Conservation (phyloP, 1,140 invertebrate genomes). For the Zaprionus gabonicus region DNA sequence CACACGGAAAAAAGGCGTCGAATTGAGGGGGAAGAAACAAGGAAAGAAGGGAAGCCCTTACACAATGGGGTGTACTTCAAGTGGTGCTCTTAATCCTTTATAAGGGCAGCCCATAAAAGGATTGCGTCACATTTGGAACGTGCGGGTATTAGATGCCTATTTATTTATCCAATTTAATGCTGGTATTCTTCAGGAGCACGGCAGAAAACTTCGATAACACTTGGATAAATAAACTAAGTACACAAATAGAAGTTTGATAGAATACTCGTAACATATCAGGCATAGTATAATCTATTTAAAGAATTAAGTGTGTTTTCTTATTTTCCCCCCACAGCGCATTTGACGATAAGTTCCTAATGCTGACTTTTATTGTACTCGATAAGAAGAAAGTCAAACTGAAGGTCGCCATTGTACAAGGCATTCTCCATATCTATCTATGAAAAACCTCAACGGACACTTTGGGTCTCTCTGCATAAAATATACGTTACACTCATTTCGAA, state of each 20-base stretch:
- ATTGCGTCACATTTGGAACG: conserved; percentile 65
- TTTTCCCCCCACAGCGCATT: neutral
- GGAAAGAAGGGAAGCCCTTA: neutral
- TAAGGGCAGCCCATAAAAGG: conserved; percentile 63
- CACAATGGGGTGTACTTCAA: conserved; percentile 53
- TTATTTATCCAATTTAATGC: conserved; percentile 61
- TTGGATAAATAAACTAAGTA: conserved; percentile 2
- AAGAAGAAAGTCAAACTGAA: conserved; percentile 41
- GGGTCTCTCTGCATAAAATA: conserved; percentile 67
- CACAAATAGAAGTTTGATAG: conserved; percentile 26
- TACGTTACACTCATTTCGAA: conserved; percentile 80
- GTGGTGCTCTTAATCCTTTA: conserved; percentile 61
- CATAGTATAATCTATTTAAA: neutral
- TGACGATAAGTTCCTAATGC: conserved; percentile 42
- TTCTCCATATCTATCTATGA: conserved; percentile 43
- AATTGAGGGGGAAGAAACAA: conserved; percentile 60
- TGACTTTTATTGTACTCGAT: conserved; percentile 16
- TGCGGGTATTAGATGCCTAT: conserved; percentile 63
- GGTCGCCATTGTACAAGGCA: conserved; percentile 61
- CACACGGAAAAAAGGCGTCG: conserved; percentile 72
- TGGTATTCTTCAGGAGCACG: conserved; percentile 26
- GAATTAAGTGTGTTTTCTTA: neutral
- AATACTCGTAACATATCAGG: conserved; percentile 1
- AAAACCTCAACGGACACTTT: conserved; percentile 53
- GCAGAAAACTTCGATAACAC: neutral